Conservation (phyloP, 2,113 vertebrate species). For the Nyctibius bracteatus region DNA sequence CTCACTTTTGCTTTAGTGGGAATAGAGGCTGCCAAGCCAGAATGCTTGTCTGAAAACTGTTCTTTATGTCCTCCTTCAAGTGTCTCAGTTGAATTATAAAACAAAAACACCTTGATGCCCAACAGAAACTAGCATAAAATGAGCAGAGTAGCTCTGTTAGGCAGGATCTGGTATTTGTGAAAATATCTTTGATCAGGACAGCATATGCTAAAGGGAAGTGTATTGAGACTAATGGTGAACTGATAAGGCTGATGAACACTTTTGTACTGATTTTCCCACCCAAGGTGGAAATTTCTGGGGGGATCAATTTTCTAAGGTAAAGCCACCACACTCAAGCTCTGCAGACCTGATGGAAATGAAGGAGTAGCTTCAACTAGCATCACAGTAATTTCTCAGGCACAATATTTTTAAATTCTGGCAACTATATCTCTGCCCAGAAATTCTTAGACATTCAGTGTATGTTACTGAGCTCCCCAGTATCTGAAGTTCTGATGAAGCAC, state of each 20-base stretch:
- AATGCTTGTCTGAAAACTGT: slow-evolving; percentile 10
- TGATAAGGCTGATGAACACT: neutral
- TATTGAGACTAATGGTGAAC: neutral
- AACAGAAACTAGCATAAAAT: neutral
- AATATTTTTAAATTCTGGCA: neutral
- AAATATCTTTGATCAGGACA: neutral
- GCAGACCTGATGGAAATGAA: neutral
- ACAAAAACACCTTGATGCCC: neutral
- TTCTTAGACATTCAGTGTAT: neutral
- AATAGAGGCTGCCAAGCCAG: slow-evolving; percentile 5
- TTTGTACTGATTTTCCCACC: neutral
- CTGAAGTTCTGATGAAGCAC: neutral
- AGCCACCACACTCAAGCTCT: neutral
- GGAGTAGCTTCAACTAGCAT: neutral
- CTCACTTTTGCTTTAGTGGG: slow-evolving; percentile 24
- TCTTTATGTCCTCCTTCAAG: neutral
- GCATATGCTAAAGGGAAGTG: neutral
- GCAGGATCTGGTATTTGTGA: neutral
- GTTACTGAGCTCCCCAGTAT: neutral
- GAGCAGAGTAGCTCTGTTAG: neutral
- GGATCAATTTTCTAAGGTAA: neutral
- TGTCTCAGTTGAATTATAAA: neutral
- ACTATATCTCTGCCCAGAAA: neutral
- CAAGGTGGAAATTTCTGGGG: neutral
- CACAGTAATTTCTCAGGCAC: neutral